Evolutionary conservation across 2,797 vertebrate species (phyloP).

Genomic region (Lycodopsis pacificus): DNA sequence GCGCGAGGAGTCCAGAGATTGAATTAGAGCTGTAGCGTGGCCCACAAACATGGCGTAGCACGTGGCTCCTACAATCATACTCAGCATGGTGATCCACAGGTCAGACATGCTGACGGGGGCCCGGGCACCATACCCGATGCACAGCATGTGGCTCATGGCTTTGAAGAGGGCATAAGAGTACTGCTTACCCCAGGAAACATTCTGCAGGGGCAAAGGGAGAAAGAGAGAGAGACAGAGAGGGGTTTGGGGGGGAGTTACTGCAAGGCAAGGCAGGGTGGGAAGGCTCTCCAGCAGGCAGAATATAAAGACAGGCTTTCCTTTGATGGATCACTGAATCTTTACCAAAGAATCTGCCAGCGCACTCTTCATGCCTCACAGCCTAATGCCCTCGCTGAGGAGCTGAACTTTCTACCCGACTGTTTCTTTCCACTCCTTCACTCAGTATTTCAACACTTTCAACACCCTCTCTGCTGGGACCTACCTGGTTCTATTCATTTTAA

Average conservation of each 20-base stretch:
- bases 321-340: slow-evolving; percentile 71
- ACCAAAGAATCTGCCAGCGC: slow-evolving; percentile 55
- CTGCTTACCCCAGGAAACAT: slow-evolving; percentile 98
- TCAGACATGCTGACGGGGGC: slow-evolving; percentile 98
- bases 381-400: slow-evolving; percentile 51
- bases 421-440: slow-evolving; percentile 9
- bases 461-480: slow-evolving; percentile 17
- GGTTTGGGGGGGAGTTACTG: slow-evolving; percentile 70
- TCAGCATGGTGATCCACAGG: slow-evolving; percentile 99
- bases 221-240: slow-evolving; percentile 27
- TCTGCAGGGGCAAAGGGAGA: slow-evolving; percentile 82
- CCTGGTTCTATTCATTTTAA: slow-evolving; percentile 18
- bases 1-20: slow-evolving; percentile 96
- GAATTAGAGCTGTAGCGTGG: slow-evolving; percentile 96
- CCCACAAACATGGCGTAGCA: slow-evolving; percentile 99
- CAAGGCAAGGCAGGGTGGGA: slow-evolving; percentile 48
- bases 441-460: slow-evolving; percentile 6
- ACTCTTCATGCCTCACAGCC: slow-evolving; percentile 66
- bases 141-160: slow-evolving; percentile 99
- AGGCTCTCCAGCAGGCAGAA: slow-evolving; percentile 55
- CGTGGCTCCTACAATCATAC: slow-evolving; percentile 98
- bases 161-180: slow-evolving; percentile 98
- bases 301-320: slow-evolving; percentile 63
- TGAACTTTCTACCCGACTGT: slow-evolving; percentile 51
- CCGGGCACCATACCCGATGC: slow-evolving; percentile 95